Evolutionary conservation across 2,888 invertebrate species (phyloP).

Genomic region (Rhimphoctona megacephalus): DNA sequence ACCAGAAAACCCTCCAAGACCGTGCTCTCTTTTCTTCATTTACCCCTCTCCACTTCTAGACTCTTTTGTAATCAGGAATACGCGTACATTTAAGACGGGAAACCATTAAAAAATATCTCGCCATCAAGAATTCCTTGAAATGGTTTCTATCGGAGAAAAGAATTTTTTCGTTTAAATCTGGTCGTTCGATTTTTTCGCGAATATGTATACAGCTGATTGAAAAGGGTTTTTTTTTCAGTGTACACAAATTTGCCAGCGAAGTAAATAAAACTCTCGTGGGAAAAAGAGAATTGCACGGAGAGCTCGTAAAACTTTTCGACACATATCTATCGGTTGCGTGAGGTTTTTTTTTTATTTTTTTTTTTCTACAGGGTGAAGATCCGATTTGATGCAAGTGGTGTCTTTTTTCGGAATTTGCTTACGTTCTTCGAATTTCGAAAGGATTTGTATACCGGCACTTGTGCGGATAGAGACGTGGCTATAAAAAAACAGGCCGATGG

Average conservation of each 20-base stretch:
- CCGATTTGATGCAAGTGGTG: constrained; percentile 8
- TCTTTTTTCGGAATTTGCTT: constrained; percentile 17
- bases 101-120: not conserved
- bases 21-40: not conserved
- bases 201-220: not conserved
- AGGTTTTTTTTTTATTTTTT: not conserved
- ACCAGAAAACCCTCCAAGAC: constrained; percentile 34
- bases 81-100: not conserved
- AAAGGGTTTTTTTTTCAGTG: not conserved
- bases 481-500: not conserved
- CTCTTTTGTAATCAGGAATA: constrained; percentile 2
- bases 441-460: constrained; percentile 29
- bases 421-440: not conserved
- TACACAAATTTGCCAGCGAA: not conserved
- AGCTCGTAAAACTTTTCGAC: constrained; percentile 32
- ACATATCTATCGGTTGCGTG: not conserved
- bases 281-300: not conserved
- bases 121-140: not conserved
- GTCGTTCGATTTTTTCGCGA: not conserved
- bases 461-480: not conserved
- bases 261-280: not conserved
- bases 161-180: not conserved
- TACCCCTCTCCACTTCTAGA: not conserved
- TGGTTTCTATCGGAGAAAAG: not conserved
- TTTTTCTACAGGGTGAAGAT: not conserved